Evolutionary conservation across 2,888 invertebrate species (phyloP).

Genomic region (Limnephilus lunatus): DNA sequence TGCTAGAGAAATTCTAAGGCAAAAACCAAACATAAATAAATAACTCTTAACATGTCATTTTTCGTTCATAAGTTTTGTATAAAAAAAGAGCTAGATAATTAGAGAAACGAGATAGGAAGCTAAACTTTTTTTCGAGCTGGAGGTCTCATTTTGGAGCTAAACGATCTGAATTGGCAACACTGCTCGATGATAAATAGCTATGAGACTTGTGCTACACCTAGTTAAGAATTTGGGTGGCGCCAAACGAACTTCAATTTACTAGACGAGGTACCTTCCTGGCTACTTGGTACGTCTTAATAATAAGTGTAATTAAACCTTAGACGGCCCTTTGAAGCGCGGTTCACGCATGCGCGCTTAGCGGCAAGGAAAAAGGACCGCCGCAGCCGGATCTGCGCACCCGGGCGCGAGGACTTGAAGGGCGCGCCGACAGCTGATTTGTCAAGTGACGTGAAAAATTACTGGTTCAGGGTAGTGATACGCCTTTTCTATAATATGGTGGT

Average conservation of each 20-base stretch:
- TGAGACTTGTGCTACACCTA: not conserved
- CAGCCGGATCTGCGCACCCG: not conserved
- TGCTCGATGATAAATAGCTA: too few relatives aligned
- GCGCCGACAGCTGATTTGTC: slow-evolving; percentile 19
- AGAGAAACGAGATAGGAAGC: too few relatives aligned
- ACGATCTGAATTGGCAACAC: too few relatives aligned
- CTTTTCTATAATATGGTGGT: not conserved
- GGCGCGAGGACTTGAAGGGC: slow-evolving; percentile 5
- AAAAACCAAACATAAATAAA: too few relatives aligned
- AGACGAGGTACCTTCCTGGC: not conserved
- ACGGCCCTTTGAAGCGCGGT: slow-evolving; percentile 22
- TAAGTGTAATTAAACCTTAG: not conserved
- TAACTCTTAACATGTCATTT: too few relatives aligned
- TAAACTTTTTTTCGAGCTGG: too few relatives aligned
- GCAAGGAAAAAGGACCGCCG: not conserved
- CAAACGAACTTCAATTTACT: not conserved
- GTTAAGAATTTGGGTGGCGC: not conserved
- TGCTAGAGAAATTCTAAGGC: too few relatives aligned
- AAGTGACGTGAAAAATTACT: slow-evolving; percentile 17
- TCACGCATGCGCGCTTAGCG: slow-evolving; percentile 23
- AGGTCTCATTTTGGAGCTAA: too few relatives aligned
- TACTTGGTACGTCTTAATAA: not conserved
- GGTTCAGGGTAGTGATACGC: not conserved
- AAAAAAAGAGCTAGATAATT: too few relatives aligned
- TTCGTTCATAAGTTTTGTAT: too few relatives aligned